phyloP scores from a whole-genome alignment of 1,140 invertebrate species.

The Drosophila lacertosa region DNA sequence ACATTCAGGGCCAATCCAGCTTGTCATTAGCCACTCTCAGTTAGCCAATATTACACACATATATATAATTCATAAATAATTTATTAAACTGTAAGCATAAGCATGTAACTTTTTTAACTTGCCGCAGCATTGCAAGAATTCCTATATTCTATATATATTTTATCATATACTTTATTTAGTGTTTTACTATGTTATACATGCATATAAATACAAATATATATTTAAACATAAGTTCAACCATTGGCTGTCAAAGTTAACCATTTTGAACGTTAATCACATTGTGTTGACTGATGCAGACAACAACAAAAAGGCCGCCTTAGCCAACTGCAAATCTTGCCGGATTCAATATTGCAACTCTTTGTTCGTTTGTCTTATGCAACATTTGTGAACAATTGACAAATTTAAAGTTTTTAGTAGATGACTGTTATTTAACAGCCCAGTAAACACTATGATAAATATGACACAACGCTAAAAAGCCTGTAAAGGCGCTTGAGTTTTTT shows the following conservation, averaged over 20 bases:
- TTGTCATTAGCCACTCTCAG: conserved; percentile 34
- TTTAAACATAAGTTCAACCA: conserved; percentile 17
- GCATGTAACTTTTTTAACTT: conserved; percentile 16
- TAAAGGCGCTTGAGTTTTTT: too few relatives aligned
- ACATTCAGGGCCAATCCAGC: conserved; percentile 31
- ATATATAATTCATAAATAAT: conserved; percentile 10
- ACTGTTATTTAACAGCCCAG: too few relatives aligned
- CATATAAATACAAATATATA: not conserved
- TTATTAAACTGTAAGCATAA: conserved; percentile 16
- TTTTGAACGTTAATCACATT: not conserved
- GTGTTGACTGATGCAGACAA: too few relatives aligned
- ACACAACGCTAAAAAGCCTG: not conserved
- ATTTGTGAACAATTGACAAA: not conserved
- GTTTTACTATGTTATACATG: conserved; percentile 37
- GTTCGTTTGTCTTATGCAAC: not conserved
- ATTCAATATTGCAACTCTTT: conserved; percentile 28
- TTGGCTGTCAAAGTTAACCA: conserved; percentile 25
- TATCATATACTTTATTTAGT: conserved; percentile 23
- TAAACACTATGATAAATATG: conserved; percentile 11
- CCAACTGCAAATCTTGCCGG: conserved; percentile 37
- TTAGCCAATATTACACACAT: conserved; percentile 24
- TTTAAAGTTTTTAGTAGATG: not conserved
- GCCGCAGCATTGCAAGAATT: conserved; percentile 16
- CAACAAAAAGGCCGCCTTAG: conserved; percentile 18
- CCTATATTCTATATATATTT: conserved; percentile 25